Conservation (phyloP, 2,797 vertebrate species). For the Coluber constrictor region DNA sequence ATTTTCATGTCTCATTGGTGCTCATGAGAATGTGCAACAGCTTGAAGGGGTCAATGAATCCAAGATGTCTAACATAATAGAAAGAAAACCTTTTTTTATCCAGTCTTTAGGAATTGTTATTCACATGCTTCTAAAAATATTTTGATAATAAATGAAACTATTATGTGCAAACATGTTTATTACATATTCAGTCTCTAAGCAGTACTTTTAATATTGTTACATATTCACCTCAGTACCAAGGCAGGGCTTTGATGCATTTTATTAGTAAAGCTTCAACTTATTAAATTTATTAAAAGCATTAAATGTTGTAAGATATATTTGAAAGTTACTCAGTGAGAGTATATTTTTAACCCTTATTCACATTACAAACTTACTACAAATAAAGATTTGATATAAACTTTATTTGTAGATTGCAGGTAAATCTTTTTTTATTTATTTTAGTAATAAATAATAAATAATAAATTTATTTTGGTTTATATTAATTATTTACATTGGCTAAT, state of each 20-base stretch:
- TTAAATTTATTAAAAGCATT: not conserved
- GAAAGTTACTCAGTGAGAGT: not conserved
- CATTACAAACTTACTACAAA: conserved; percentile 19
- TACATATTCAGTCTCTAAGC: not conserved
- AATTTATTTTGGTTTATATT: not conserved
- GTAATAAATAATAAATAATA: too few species aligned
- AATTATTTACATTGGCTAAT: not conserved
- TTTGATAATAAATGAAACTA: not conserved
- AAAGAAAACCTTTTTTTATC: not conserved
- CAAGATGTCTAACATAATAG: not conserved
- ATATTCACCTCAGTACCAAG: not conserved
- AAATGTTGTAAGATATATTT: not conserved
- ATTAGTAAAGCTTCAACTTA: not conserved
- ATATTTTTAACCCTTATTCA: not conserved
- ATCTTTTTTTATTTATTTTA: not conserved
- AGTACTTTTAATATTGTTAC: not conserved
- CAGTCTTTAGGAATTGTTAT: not conserved
- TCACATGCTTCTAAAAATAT: not conserved
- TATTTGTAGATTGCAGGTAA: not conserved
- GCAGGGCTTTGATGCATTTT: not conserved
- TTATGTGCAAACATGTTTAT: not conserved
- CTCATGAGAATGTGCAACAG: not conserved
- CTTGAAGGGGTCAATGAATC: not conserved
- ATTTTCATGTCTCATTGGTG: not conserved
- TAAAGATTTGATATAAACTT: not conserved